Percentiles rank a stretch among this genome's conserved stretches.
These are phyloP conservation scores for Drosophila putrida DNA, from an alignment of 2,888 invertebrate species.

Conservation along the genomic window DNA sequence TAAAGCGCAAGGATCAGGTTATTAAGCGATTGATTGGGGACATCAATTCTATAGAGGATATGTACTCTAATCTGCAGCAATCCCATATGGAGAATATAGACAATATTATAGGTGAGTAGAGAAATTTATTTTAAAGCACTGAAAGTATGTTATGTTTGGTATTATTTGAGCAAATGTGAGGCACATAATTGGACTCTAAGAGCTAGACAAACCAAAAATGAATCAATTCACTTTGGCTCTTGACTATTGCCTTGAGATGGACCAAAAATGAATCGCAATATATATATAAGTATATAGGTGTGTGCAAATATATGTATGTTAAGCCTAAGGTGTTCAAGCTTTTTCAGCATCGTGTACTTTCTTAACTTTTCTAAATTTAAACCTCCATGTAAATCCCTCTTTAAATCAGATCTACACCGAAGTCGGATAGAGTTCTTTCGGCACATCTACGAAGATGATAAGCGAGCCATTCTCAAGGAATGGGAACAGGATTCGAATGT, in stretches of 20 bases:
- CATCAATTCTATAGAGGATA: slow-evolving; percentile 90
- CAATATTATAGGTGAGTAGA: slow-evolving; percentile 88
- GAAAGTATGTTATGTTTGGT: too few species aligned
- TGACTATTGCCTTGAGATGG: too few species aligned
- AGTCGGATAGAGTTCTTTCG: slow-evolving; percentile 87
- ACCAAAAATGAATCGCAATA: too few species aligned
- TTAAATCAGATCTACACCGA: slow-evolving; percentile 86
- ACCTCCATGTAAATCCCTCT: background rate
- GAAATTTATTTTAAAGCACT: background rate
- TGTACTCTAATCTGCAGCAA: slow-evolving; percentile 90
- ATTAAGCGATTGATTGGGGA: slow-evolving; percentile 89
- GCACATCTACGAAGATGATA: slow-evolving; percentile 87
- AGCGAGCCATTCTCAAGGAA: slow-evolving; percentile 86
- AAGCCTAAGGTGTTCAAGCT: background rate
- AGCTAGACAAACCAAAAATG: too few species aligned
- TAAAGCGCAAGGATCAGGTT: slow-evolving; percentile 89
- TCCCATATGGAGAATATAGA: slow-evolving; percentile 90
- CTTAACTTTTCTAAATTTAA: background rate
- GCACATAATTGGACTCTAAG: too few species aligned
- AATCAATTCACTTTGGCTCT: too few species aligned
- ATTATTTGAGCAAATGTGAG: too few species aligned
- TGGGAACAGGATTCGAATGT: slow-evolving; percentile 87
- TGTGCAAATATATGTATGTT: background rate
- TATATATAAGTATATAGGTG: background rate
- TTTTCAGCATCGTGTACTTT: too few species aligned